A percentile compares a stretch with the other conserved stretches of the same genome.
Evolutionary conservation across 2,113 vertebrate genomes (phyloP).

Genomic region (Nesogale talazaci): DNA sequence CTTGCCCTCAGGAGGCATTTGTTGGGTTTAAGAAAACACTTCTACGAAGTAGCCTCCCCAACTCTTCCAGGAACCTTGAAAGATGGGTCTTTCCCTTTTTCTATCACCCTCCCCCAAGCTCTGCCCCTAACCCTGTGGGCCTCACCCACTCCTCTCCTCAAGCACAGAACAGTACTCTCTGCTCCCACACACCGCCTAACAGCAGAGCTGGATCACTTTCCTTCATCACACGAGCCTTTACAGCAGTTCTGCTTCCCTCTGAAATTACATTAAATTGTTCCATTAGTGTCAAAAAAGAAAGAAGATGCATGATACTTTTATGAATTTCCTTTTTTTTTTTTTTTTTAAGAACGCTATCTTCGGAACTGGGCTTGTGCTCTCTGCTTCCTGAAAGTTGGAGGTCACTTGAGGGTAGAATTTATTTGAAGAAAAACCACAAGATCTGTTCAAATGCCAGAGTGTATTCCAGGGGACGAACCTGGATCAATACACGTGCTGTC

Average conservation of each 20-base stretch:
- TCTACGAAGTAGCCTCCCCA: neutral
- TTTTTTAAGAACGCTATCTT: slow-evolving; percentile 60
- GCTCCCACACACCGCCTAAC: neutral
- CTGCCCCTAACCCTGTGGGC: neutral
- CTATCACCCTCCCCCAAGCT: neutral
- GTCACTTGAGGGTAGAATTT: slow-evolving; percentile 71
- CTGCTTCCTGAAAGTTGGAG: slow-evolving; percentile 60
- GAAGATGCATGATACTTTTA: slow-evolving; percentile 75
- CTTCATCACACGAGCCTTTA: neutral
- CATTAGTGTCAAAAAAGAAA: slow-evolving; percentile 75
- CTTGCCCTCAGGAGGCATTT: neutral
- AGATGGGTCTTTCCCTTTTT: neutral
- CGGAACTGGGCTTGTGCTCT: slow-evolving; percentile 18
- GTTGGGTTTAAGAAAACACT: neutral
- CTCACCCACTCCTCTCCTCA: neutral
- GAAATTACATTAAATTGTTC: slow-evolving; percentile 80
- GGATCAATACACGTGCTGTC: slow-evolving; percentile 48
- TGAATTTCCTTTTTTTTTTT: slow-evolving; percentile 68
- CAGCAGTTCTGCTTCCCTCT: slow-evolving; percentile 22
- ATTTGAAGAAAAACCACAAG: slow-evolving; percentile 58
- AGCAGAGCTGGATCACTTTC: slow-evolving; percentile 14
- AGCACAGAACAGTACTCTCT: neutral
- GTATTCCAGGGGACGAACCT: slow-evolving; percentile 14
- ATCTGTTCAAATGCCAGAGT: slow-evolving; percentile 25
- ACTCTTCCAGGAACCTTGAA: neutral